Percentiles rank a stretch among this genome's conserved stretches.
These are phyloP conservation scores for Columba guinea DNA, from an alignment of 2,797 vertebrate genomes.

Conservation along the genomic window DNA sequence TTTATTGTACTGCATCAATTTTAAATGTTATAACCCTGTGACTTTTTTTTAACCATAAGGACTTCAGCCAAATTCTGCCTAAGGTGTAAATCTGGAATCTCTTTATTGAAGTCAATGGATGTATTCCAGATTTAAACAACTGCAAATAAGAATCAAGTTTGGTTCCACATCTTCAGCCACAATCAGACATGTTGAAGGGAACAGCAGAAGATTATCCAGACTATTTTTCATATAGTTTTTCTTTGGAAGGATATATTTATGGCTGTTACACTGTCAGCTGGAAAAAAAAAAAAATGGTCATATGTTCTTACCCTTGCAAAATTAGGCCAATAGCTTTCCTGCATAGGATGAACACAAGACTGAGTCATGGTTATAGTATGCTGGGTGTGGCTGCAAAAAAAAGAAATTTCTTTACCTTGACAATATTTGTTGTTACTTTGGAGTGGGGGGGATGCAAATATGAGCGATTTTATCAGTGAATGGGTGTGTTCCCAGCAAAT, in stretches of 20 bases:
- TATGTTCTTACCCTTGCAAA: slow-evolving; percentile 8
- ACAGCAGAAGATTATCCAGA: neutral
- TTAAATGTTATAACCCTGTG: neutral
- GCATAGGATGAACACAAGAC: neutral
- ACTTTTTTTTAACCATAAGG: neutral
- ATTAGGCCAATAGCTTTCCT: neutral
- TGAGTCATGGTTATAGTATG: slow-evolving; percentile 37
- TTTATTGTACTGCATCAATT: neutral
- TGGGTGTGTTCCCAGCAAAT: neutral
- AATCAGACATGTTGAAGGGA: neutral
- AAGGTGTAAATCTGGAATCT: neutral
- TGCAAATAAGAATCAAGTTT: neutral
- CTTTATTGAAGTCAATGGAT: neutral
- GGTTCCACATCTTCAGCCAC: neutral
- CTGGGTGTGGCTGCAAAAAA: neutral
- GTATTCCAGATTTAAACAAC: neutral
- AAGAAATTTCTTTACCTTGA: slow-evolving; percentile 23
- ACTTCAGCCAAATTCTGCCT: neutral
- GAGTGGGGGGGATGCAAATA: neutral
- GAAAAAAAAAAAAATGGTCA: neutral
- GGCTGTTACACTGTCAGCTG: neutral
- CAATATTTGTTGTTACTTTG: neutral
- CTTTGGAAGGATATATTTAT: neutral
- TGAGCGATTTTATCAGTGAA: neutral
- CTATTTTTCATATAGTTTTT: neutral